phyloP scores from a whole-genome alignment of 2,888 invertebrate species.

The Drosophila setosimentum region DNA sequence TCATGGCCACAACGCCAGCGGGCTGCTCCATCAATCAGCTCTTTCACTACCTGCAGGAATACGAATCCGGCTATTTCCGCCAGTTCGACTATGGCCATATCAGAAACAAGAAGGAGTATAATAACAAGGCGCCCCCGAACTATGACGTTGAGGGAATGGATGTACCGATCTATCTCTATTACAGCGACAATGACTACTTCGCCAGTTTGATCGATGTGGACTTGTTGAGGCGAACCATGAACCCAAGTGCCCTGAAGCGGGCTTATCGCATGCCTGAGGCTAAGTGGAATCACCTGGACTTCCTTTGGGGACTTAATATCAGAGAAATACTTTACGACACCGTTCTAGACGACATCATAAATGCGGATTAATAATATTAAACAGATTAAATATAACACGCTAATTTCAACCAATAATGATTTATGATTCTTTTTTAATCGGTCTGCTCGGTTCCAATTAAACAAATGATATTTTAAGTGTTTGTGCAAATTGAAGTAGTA shows the following conservation, averaged over 20 bases:
- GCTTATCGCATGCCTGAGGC: conserved; percentile 73
- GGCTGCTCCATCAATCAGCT: conserved; percentile 77
- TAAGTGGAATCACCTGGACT: conserved; percentile 79
- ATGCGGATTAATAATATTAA: conserved; percentile 46
- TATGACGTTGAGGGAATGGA: conserved; percentile 65
- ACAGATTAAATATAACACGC: conserved; percentile 28
- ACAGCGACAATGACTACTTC: conserved; percentile 79
- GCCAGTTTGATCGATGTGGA: conserved; percentile 79
- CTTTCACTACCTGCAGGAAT: conserved; percentile 77
- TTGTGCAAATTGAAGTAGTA: neutral
- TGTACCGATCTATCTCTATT: conserved; percentile 74
- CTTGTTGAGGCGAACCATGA: conserved; percentile 54
- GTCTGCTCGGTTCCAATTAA: conserved; percentile 1
- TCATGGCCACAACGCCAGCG: conserved; percentile 78
- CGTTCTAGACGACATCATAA: conserved; percentile 64
- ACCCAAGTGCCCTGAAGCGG: conserved; percentile 42
- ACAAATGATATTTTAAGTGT: conserved; percentile 1
- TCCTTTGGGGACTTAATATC: conserved; percentile 72
- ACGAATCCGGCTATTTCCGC: conserved; percentile 69
- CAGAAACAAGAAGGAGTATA: conserved; percentile 68
- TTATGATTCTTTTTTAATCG: conserved; percentile 19
- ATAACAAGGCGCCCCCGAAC: conserved; percentile 56
- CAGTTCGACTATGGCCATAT: conserved; percentile 71
- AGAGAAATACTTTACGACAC: conserved; percentile 70
- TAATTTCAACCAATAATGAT: neutral